A percentile compares a stretch with the other conserved stretches of the same genome.
phyloP scores from a whole-genome alignment of 2,797 vertebrate species.

The Poecilia velifera region DNA sequence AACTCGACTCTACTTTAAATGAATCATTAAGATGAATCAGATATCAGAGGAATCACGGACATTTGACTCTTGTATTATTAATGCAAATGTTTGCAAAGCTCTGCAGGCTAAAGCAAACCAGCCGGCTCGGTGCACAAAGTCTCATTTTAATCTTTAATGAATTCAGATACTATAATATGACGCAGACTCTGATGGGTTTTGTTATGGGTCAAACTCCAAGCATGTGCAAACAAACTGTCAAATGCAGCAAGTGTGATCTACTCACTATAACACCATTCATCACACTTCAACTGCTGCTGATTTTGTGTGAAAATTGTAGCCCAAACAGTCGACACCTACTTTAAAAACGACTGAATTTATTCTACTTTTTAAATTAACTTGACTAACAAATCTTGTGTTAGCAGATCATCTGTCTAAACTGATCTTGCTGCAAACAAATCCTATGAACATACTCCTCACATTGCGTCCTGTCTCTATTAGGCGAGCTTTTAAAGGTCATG shows the following conservation, averaged over 20 bases:
- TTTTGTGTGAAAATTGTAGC: conserved; percentile 13
- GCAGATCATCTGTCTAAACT: background rate
- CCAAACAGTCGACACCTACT: background rate
- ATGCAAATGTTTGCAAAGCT: conserved; percentile 8
- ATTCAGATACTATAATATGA: background rate
- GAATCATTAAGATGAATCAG: background rate
- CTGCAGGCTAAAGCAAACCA: background rate
- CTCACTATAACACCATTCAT: background rate
- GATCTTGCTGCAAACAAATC: background rate
- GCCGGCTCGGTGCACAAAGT: background rate
- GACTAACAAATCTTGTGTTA: background rate
- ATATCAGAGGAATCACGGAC: background rate
- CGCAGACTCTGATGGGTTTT: background rate
- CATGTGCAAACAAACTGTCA: conserved; percentile 4
- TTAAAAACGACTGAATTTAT: background rate
- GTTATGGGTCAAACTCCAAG: conserved; percentile 5
- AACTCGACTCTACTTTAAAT: background rate
- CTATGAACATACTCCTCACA: background rate
- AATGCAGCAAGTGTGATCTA: background rate
- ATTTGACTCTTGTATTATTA: background rate
- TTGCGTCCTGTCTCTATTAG: conserved; percentile 30
- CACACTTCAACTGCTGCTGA: conserved; percentile 22
- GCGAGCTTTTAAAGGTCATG: conserved; percentile 20
- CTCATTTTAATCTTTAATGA: background rate
- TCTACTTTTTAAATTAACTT: conserved; percentile 10